phyloP scores from a whole-genome alignment of 1,140 invertebrate genomes.

The Sitodiplosis mosellana region DNA sequence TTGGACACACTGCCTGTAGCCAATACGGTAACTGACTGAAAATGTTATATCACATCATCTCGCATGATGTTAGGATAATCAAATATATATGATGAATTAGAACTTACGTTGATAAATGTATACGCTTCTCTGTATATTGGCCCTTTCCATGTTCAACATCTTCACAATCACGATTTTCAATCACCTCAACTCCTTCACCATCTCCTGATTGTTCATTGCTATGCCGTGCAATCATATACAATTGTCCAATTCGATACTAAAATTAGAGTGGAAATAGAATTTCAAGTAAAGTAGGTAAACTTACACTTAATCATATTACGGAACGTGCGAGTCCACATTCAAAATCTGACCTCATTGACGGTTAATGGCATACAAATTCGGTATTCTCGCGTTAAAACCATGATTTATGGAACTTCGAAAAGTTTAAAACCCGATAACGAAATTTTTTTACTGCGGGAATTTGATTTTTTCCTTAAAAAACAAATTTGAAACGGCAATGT shows the following conservation, averaged over 20 bases:
- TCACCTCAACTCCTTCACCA: slow-evolving; percentile 83
- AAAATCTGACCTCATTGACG: slow-evolving; percentile 60
- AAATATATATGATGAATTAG: not conserved
- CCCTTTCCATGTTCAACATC: slow-evolving; percentile 66
- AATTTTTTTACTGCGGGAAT: too few species aligned
- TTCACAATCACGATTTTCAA: slow-evolving; percentile 62
- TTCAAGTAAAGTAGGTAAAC: slow-evolving; percentile 4
- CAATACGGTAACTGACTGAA: slow-evolving; percentile 74
- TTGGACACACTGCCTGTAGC: slow-evolving; percentile 71
- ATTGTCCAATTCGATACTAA: slow-evolving; percentile 77
- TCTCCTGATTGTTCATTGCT: slow-evolving; percentile 76
- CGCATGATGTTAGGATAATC: too few species aligned
- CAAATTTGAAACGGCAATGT: too few species aligned
- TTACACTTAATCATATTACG: slow-evolving; percentile 2
- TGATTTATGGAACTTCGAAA: too few species aligned
- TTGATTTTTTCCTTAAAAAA: too few species aligned
- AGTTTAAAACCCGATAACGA: too few species aligned
- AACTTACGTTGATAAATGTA: slow-evolving; percentile 67
- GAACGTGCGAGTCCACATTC: too few species aligned
- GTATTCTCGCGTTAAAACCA: slow-evolving; percentile 26
- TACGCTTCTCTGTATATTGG: slow-evolving; percentile 80
- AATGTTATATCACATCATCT: slow-evolving; percentile 10
- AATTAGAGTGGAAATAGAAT: slow-evolving; percentile 14
- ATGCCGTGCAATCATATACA: slow-evolving; percentile 89
- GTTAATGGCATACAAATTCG: slow-evolving; percentile 82